Base-by-base conservation (phyloP, 2,888 invertebrate genomes). In the Pomacea canaliculata region DNA sequence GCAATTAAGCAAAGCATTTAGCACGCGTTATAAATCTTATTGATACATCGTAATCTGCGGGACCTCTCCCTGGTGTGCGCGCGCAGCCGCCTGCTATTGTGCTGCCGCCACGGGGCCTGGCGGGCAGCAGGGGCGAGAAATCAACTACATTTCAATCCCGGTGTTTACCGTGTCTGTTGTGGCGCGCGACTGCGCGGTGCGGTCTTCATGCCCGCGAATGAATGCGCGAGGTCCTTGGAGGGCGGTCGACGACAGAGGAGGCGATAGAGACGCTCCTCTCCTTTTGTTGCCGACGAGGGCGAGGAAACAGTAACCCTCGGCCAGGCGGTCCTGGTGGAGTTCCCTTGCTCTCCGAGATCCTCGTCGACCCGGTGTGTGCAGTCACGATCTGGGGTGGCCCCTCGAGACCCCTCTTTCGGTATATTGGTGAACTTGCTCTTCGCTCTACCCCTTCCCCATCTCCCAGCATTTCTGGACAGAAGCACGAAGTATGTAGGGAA, bases 1-100 rank as follows among this genome's bases (percentile, higher is more conserved):
- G 79, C 79, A 79, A 79, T 79, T 79, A 79, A 79, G 79, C 77
- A 79, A 77, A 79, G 77, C 79, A 79, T 79, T 79, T 79, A 77
- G 76, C 79, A 72, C 77, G 75, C 74, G 79, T 69, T 77, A 77
- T 79, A 74, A 79, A 77, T 79, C 79, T 75, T 72, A 65, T 70
- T 75, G 77, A 76, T 76, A 77, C 79, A 79, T 76, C 73, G 68
- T 63, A 63, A 74, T 74, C 74, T 67, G 74, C 62, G 59, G 18
- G 48, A 48, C 46, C 37, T 27, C 56, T 74, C 74, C 74, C 74
- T 59, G 62, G 69, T 74, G 74, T 74, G 51, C 68, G 46, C 68
- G 74, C 49, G 68, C 68, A 60, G 69, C 16, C 63, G 27, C 18
- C 51, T 7, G 60, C 59, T 60, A 68, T 69, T 74, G 74, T 74